Conservation (phyloP, 2,797 vertebrate species). For the Falco concolor region DNA sequence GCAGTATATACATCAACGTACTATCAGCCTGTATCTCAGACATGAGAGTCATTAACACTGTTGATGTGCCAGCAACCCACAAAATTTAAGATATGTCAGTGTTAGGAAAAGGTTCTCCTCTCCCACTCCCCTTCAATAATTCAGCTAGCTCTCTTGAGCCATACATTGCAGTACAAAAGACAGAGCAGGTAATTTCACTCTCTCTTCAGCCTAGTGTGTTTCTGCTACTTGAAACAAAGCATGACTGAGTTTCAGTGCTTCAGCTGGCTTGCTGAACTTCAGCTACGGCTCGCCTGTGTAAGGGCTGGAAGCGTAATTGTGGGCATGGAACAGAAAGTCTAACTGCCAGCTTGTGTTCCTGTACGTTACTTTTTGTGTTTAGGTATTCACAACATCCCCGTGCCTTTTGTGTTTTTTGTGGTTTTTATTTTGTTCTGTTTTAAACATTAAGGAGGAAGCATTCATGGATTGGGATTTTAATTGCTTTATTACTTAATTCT, state of each 20-base stretch:
- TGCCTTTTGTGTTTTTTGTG: background rate
- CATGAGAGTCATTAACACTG: background rate
- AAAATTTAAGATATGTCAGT: background rate
- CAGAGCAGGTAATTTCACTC: no score
- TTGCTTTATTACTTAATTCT: background rate
- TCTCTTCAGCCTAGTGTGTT: background rate
- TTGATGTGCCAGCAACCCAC: background rate
- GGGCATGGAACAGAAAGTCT: background rate
- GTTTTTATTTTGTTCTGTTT: background rate
- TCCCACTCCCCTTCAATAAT: background rate
- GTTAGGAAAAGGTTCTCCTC: background rate
- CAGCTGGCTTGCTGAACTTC: background rate
- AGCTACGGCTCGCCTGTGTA: fast-evolving
- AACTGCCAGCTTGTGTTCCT: background rate
- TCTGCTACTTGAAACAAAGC: background rate
- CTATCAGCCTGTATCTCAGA: background rate
- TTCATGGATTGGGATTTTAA: background rate
- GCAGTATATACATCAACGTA: background rate
- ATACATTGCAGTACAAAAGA: background rate
- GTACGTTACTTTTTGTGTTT: background rate
- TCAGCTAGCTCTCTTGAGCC: background rate
- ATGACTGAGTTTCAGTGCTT: background rate
- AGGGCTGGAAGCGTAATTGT: fast-evolving
- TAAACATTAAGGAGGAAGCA: background rate
- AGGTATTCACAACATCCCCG: no score